These are phyloP conservation scores for Neocrepidodera transversa DNA, from an alignment of 2,888 invertebrate genomes.

Conservation along the genomic window DNA sequence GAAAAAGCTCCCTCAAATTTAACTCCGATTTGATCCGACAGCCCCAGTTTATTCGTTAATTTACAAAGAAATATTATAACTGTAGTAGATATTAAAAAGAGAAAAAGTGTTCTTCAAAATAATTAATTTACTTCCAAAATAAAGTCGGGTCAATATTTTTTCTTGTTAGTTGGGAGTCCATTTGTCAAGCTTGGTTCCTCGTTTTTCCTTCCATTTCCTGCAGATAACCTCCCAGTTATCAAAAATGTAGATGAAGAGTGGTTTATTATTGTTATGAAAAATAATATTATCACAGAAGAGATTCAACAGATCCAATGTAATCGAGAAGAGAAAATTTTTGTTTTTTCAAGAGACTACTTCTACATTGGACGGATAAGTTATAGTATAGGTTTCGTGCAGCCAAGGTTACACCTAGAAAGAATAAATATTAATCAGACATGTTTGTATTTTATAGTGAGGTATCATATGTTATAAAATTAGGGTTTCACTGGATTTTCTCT, in stretches of 20 bases:
- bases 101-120: too few relatives aligned
- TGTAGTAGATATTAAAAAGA: too few relatives aligned
- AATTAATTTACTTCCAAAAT: slow-evolving; percentile 1
- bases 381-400: slow-evolving; percentile 17
- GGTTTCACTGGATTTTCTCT: too few relatives aligned
- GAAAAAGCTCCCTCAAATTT: neutral
- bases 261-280: slow-evolving; percentile 40
- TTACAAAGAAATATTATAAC: too few relatives aligned
- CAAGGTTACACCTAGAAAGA: slow-evolving; percentile 11
- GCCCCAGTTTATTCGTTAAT: too few relatives aligned
- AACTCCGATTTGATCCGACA: neutral
- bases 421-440: slow-evolving; percentile 6
- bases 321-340: slow-evolving; percentile 32
- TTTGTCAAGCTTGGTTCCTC: slow-evolving; percentile 35
- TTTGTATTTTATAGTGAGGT: neutral
- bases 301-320: slow-evolving; percentile 47
- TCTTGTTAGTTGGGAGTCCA: neutral
- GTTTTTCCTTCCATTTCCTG: slow-evolving; percentile 45
- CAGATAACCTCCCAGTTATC: slow-evolving; percentile 46
- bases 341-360: slow-evolving; percentile 35
- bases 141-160: neutral
- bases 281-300: slow-evolving; percentile 52
- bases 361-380: slow-evolving; percentile 45
- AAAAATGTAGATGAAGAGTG: slow-evolving; percentile 35
- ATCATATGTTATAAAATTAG: too few relatives aligned